Evolutionary conservation across 2,113 vertebrate genomes (phyloP).

Genomic region (Anarhynchus alexandrinus): DNA sequence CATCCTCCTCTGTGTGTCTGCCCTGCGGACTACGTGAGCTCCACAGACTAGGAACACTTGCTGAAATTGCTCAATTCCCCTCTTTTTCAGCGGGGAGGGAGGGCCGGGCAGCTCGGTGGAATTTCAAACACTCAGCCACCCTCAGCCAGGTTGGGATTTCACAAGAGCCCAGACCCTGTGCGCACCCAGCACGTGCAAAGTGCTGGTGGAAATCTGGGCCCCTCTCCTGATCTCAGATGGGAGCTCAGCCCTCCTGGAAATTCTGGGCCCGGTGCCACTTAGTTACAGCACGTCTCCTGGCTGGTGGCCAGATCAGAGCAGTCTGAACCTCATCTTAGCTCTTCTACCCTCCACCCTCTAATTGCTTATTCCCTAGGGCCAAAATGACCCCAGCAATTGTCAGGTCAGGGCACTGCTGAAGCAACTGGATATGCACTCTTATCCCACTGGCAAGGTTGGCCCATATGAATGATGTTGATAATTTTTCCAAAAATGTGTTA

Average conservation of each 20-base stretch:
- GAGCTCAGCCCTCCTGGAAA: constrained; percentile 32
- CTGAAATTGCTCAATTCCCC: constrained; percentile 37
- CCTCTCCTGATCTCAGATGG: neutral
- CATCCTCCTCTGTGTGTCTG: neutral
- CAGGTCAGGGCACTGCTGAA: neutral
- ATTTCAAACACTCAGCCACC: constrained; percentile 36
- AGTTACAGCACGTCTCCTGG: constrained; percentile 45
- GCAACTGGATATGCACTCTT: rapidly evolving
- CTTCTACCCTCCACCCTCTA: neutral
- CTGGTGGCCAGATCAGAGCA: neutral
- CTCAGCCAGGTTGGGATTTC: constrained; percentile 7
- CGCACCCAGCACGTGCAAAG: neutral
- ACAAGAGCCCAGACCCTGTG: constrained; percentile 3
- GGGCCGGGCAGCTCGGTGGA: neutral
- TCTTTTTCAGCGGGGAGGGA: neutral
- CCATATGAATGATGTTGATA: rapidly evolving
- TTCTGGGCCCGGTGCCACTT: constrained; percentile 7
- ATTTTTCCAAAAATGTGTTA: neutral
- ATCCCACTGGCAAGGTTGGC: neutral
- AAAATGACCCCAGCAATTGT: neutral
- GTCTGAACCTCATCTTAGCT: neutral
- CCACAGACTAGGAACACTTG: neutral
- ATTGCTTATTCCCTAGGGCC: neutral
- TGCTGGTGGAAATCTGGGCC: neutral
- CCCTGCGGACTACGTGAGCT: neutral